Conservation (phyloP, 2,888 invertebrate species). For the Scaptomyza parva region DNA sequence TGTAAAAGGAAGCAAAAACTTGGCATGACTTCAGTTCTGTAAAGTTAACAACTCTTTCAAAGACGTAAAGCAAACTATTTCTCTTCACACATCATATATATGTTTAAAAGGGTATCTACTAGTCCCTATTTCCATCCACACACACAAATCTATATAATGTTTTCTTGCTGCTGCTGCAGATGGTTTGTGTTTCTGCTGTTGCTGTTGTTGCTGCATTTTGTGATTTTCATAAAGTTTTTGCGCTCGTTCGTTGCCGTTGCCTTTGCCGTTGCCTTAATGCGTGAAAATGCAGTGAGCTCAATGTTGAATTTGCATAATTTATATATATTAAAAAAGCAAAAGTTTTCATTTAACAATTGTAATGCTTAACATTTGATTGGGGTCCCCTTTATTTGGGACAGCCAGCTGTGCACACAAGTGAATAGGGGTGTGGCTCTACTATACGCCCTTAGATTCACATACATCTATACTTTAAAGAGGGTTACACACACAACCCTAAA, state of each 20-base stretch:
- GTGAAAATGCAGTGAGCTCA: conserved; percentile 51
- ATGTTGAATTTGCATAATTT: conserved; percentile 69
- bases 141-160: not conserved
- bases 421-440: conserved; percentile 65
- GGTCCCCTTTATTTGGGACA: conserved; percentile 22
- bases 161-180: conserved; percentile 15
- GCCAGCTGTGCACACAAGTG: conserved; percentile 76
- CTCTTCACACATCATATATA: too few relatives aligned
- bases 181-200: conserved; percentile 10
- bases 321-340: conserved; percentile 65
- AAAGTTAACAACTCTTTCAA: too few relatives aligned
- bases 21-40: too few relatives aligned
- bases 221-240: conserved; percentile 41
- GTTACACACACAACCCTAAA: conserved; percentile 59
- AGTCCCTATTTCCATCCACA: not conserved
- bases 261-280: conserved; percentile 53
- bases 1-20: too few relatives aligned
- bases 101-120: conserved; percentile 15
- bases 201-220: conserved; percentile 36
- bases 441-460: not conserved
- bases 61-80: too few relatives aligned
- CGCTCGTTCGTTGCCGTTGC: too few relatives aligned
- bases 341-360: conserved; percentile 69
- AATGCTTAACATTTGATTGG: conserved; percentile 63
- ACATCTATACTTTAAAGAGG: conserved; percentile 14